Evolutionary conservation across 2,888 invertebrate species (phyloP), one percentile per base, ranked within the genome.

Genomic region (Idaea biselata): DNA sequence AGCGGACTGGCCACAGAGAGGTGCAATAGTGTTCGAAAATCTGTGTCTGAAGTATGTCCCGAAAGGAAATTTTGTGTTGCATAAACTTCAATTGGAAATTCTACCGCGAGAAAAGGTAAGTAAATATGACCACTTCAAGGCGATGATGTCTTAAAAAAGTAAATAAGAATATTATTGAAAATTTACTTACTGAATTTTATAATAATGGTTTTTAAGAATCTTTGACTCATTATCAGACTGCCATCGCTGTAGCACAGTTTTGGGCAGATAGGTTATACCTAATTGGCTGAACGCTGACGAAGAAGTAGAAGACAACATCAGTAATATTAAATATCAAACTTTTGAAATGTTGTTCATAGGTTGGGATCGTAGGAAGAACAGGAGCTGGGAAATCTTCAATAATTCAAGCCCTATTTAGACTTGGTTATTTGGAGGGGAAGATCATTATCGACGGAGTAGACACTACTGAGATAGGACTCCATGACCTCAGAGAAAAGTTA

Each of bases 301-400:
- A n/a, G n/a, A n/a, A n/a, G n/a, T n/a, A n/a, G n/a, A n/a, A n/a
- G n/a, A n/a, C n/a, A n/a, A n/a, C n/a, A n/a, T n/a, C n/a, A n/a
- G n/a, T n/a, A n/a, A n/a, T n/a, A n/a, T n/a, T 17, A 60, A 31
- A 18, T 32, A 53, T 16, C 55, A 25, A 60, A 32, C 6, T 31
- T 60, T 65, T 33, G 14, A 33, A 33, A 44, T 44, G 44, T 44
- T 44, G 0, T 11, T 44, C 14, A 44, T 67, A 91, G 94, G 86
- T 95, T 33, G 95, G 95, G 0, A 94, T 95, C 54, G 95, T 95
- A 3, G 95, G 95, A 0, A 84, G 95, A 72, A 95, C 95, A 0
- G 95, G 95, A 1, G 95, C 95, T 0, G 95, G 95, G 0, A 95
- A 96, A 76, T 95, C 95, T 1, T 95, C 96, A 0, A 85, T 96